Evolutionary conservation across 2,888 invertebrate species (phyloP).

Genomic region (Nymphalis c-album): DNA sequence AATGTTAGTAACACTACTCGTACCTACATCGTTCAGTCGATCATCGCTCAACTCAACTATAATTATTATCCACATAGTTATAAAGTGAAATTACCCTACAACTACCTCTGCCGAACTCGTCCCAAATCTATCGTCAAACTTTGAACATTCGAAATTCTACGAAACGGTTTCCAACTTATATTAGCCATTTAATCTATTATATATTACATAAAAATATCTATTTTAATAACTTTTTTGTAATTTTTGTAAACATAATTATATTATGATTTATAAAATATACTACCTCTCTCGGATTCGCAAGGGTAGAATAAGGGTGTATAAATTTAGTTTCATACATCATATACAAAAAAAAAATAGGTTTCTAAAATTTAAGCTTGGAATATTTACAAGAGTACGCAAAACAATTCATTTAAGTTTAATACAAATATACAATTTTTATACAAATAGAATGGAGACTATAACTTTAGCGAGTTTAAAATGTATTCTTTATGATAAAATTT

Average conservation of each 20-base stretch:
- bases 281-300: too few species aligned
- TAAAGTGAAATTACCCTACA: slow-evolving; percentile 45
- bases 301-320: too few species aligned
- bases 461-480: too few species aligned
- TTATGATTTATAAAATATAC: too few species aligned
- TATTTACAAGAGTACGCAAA: too few species aligned
- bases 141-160: slow-evolving; percentile 52
- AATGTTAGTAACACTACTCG: slow-evolving; percentile 27
- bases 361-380: too few species aligned
- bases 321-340: too few species aligned
- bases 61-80: slow-evolving; percentile 55
- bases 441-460: neutral
- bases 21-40: slow-evolving; percentile 32
- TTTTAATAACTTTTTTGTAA: too few species aligned
- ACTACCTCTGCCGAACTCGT: slow-evolving; percentile 48
- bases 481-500: neutral
- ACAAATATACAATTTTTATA: too few species aligned
- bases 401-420: too few species aligned
- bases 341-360: too few species aligned
- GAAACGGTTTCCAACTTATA: slow-evolving; percentile 58
- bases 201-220: slow-evolving; percentile 39
- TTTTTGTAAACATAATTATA: too few species aligned
- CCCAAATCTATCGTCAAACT: slow-evolving; percentile 60
- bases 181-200: slow-evolving; percentile 51
- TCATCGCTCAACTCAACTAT: slow-evolving; percentile 37